Conservation (phyloP, 2,888 invertebrate species). For the Apoderus coryli region DNA sequence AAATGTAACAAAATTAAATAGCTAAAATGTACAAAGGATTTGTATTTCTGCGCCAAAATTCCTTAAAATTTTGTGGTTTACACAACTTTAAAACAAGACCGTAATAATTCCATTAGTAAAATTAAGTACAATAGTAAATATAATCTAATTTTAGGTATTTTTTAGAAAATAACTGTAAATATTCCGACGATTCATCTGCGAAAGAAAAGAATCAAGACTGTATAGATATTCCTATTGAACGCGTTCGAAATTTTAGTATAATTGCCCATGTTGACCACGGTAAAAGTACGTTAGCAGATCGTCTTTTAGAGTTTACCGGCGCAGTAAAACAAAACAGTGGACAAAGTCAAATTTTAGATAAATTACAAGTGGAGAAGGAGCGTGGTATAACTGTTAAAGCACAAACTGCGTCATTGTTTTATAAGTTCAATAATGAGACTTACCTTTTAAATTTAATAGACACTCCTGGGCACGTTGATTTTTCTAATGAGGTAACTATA, state of each 20-base stretch:
- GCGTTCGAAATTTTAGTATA: conserved; percentile 87
- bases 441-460: conserved; percentile 92
- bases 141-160: too few relatives aligned
- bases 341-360: conserved; percentile 60
- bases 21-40: too few relatives aligned
- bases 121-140: too few relatives aligned
- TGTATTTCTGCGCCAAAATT: too few relatives aligned
- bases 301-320: conserved; percentile 86
- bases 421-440: conserved; percentile 48
- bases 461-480: conserved; percentile 97
- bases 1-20: too few relatives aligned
- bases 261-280: conserved; percentile 99
- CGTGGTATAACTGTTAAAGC: conserved; percentile 98
- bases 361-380: conserved; percentile 80
- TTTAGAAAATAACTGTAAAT: too few relatives aligned
- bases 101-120: too few relatives aligned
- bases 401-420: conserved; percentile 81
- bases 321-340: conserved; percentile 52
- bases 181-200: too few relatives aligned
- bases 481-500: conserved; percentile 72
- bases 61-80: too few relatives aligned
- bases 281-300: conserved; percentile 92
- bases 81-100: too few relatives aligned
- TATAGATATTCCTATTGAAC: conserved; percentile 32
- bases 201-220: conserved; percentile 16